Percentiles rank a stretch among this genome's conserved stretches.
Evolutionary conservation across 1,140 invertebrate genomes (phyloP).

Genomic region (Drosophila dunni): DNA sequence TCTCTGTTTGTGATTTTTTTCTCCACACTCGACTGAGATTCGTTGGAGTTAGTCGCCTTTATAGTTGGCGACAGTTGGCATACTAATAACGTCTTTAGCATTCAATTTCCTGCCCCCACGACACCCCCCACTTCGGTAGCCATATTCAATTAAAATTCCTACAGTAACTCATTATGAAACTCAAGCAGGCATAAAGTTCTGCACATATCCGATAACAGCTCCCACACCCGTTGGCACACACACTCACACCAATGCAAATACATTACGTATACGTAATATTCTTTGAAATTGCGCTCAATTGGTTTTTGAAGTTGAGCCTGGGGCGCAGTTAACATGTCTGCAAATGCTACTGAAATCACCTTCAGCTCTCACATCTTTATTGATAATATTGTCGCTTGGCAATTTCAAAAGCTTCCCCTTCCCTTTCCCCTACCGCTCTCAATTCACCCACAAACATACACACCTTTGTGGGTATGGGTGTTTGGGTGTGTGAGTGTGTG

Average conservation of each 20-base stretch:
- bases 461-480: constrained; percentile 27
- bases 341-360: constrained; percentile 38
- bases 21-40: neutral
- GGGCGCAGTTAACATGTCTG: constrained; percentile 40
- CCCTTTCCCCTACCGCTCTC: constrained; percentile 24
- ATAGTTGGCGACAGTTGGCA: constrained; percentile 5
- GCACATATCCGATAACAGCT: constrained; percentile 51
- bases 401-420: constrained; percentile 56
- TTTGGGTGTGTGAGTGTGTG: constrained; percentile 24
- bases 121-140: constrained; percentile 4
- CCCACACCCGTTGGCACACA: constrained; percentile 11
- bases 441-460: constrained; percentile 20
- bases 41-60: constrained; percentile 4
- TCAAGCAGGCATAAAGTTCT: constrained; percentile 73
- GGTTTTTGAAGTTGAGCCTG: constrained; percentile 69
- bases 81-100: constrained; percentile 16
- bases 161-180: constrained; percentile 61
- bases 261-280: constrained; percentile 72
- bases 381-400: constrained; percentile 72
- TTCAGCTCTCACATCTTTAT: constrained; percentile 40
- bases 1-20: neutral
- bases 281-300: constrained; percentile 77
- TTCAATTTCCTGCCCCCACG: neutral
- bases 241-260: constrained; percentile 26
- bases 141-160: constrained; percentile 69